Evolutionary conservation across 2,888 invertebrate species (phyloP).

Genomic region (Drosophila lacicola): DNA sequence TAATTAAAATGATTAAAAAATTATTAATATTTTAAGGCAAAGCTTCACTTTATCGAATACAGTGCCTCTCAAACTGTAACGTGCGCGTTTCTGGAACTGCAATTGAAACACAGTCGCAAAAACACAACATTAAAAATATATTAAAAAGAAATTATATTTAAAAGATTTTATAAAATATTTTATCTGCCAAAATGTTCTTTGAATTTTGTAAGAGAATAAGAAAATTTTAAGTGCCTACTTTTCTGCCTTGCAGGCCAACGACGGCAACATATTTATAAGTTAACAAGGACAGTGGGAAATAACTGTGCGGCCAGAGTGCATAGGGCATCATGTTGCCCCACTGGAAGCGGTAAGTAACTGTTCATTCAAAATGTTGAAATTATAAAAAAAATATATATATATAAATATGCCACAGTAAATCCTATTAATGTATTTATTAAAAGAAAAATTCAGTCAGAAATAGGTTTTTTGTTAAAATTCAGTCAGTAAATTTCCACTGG

Average conservation of each 20-base stretch:
- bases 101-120: slow-evolving; percentile 1
- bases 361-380: not conserved
- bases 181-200: not conserved
- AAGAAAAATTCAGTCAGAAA: too few relatives aligned
- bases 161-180: slow-evolving; percentile 1
- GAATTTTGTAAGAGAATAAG: slow-evolving; percentile 6
- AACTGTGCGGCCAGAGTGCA: slow-evolving; percentile 69
- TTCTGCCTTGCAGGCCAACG: slow-evolving; percentile 70
- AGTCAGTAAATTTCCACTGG: not conserved
- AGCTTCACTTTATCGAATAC: not conserved
- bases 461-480: too few relatives aligned
- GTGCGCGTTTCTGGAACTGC: slow-evolving; percentile 4
- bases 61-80: slow-evolving; percentile 49
- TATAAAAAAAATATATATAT: not conserved
- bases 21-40: slow-evolving; percentile 1
- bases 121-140: slow-evolving; percentile 1
- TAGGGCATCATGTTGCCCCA: slow-evolving; percentile 85
- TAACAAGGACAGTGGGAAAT: slow-evolving; percentile 67
- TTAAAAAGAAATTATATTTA: not conserved
- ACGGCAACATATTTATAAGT: slow-evolving; percentile 72
- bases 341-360: slow-evolving; percentile 83
- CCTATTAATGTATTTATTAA: too few relatives aligned
- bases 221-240: slow-evolving; percentile 64
- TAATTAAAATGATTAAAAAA: slow-evolving; percentile 3
- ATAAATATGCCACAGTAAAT: not conserved